Conservation (phyloP, 1,140 invertebrate species). For the Mesaphorura yosii region DNA sequence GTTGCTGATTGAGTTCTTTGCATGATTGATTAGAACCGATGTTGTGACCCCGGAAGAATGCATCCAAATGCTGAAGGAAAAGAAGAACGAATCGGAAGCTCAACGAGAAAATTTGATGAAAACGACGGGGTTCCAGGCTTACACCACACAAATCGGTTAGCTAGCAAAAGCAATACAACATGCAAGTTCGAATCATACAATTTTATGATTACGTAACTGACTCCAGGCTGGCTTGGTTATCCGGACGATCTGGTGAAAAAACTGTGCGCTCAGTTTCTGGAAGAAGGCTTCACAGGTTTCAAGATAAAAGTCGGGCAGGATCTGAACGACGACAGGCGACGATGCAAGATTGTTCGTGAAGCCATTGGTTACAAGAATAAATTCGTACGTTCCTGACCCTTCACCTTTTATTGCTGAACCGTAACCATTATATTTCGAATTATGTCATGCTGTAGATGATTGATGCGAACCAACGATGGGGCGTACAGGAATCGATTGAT, state of each 20-base stretch:
- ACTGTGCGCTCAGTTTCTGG: conserved; percentile 59
- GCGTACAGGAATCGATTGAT: conserved; percentile 64
- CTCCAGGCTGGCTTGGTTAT: conserved; percentile 66
- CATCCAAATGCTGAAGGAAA: conserved; percentile 55
- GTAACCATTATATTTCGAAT: too few relatives aligned
- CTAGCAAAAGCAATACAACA: neutral
- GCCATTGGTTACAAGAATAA: conserved; percentile 61
- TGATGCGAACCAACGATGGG: conserved; percentile 87
- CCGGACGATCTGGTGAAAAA: conserved; percentile 51
- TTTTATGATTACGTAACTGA: neutral
- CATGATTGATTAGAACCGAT: conserved; percentile 50
- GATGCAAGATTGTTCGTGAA: conserved; percentile 57
- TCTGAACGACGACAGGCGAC: conserved; percentile 60
- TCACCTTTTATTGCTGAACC: too few relatives aligned
- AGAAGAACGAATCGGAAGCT: conserved; percentile 34
- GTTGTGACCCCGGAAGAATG: conserved; percentile 71
- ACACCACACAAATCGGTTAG: conserved; percentile 44
- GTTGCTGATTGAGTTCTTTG: neutral
- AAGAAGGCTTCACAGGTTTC: conserved; percentile 64
- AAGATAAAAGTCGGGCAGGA: conserved; percentile 81
- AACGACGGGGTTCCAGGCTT: conserved; percentile 58
- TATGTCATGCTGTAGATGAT: conserved; percentile 52
- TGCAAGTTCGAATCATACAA: neutral
- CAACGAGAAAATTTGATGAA: conserved; percentile 46
- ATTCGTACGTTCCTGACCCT: conserved; percentile 56